These are phyloP conservation scores for Pseudochirops cupreus DNA, from an alignment of 2,797 vertebrate genomes.

Conservation along the genomic window DNA sequence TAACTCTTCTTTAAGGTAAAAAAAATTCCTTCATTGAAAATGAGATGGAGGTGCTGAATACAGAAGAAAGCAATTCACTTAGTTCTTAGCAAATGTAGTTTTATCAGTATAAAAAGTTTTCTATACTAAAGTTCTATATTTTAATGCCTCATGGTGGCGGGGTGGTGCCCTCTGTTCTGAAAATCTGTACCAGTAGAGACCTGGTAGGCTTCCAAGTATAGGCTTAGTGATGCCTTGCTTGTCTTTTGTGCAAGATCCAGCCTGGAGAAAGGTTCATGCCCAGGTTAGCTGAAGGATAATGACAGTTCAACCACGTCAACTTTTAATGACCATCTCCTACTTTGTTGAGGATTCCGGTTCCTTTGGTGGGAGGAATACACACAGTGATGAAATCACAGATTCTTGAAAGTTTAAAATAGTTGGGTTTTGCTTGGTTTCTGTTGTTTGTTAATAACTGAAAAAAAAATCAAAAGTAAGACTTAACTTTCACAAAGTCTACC, in stretches of 20 bases:
- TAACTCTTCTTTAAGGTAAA: not conserved
- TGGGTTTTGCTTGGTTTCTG: not conserved
- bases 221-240: not conserved
- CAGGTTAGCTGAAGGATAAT: not conserved
- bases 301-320: not conserved
- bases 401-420: not conserved
- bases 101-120: not conserved
- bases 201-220: not conserved
- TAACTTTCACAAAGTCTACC: not conserved
- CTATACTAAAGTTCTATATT: not conserved
- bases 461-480: not conserved
- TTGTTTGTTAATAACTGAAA: not conserved
- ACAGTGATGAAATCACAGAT: not conserved
- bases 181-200: not conserved
- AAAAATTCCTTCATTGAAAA: constrained; percentile 17
- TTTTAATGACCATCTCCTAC: not conserved
- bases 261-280: not conserved
- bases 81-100: not conserved
- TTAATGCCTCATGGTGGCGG: not conserved
- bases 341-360: not conserved
- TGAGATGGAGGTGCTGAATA: not conserved
- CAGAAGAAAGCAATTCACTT: not conserved
- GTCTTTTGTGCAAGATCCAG: not conserved
- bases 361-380: not conserved
- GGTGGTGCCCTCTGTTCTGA: not conserved